Evolutionary conservation across 2,888 invertebrate species (phyloP).

Genomic region (Rhodophaea formosa): DNA sequence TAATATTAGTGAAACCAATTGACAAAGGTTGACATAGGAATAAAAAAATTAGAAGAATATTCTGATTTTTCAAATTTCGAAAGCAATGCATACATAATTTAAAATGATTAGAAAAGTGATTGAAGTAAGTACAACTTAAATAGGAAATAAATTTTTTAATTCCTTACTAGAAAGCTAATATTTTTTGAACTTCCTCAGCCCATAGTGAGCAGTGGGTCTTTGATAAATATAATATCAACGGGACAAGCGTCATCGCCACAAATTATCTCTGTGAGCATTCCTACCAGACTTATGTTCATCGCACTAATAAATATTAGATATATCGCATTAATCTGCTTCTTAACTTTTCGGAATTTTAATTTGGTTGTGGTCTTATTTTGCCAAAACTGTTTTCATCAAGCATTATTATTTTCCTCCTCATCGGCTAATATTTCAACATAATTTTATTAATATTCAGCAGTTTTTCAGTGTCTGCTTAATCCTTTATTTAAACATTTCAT

Average conservation of each 20-base stretch:
- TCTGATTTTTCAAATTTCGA: too few relatives aligned
- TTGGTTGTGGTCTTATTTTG: slow-evolving; percentile 17
- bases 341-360: slow-evolving; percentile 10
- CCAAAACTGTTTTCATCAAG: not conserved
- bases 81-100: too few relatives aligned
- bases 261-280: slow-evolving; percentile 72
- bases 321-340: slow-evolving; percentile 6
- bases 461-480: not conserved
- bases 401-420: not conserved
- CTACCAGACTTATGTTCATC: slow-evolving; percentile 33
- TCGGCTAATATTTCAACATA: not conserved
- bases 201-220: slow-evolving; percentile 72
- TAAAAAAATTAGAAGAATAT: too few relatives aligned
- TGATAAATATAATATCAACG: slow-evolving; percentile 78
- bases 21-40: too few relatives aligned
- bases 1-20: too few relatives aligned
- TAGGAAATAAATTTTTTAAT: too few relatives aligned
- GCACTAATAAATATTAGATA: slow-evolving; percentile 36
- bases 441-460: slow-evolving; percentile 1
- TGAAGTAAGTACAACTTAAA: too few relatives aligned
- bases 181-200: slow-evolving; percentile 51
- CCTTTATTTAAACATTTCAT: not conserved
- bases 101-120: too few relatives aligned
- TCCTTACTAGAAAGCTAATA: slow-evolving; percentile 4
- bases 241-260: slow-evolving; percentile 76